phyloP scores from a whole-genome alignment of 2,113 vertebrate species.

The Sylvietta virens region DNA sequence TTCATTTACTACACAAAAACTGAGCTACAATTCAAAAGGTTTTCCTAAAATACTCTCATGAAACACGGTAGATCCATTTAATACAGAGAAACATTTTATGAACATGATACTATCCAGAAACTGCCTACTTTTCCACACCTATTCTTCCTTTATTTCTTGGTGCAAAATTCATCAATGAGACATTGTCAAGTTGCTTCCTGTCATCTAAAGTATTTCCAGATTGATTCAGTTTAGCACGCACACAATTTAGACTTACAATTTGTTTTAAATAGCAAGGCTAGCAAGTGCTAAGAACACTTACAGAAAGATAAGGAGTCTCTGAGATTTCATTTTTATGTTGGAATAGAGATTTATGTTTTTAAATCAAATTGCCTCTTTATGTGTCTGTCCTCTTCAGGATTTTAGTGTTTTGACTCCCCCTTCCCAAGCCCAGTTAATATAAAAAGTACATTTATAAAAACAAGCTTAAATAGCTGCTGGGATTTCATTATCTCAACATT shows the following conservation, averaged over 20 bases:
- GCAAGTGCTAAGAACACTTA: not conserved
- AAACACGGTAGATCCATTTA: slow-evolving; percentile 6
- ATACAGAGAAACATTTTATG: not conserved
- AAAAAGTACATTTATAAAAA: not conserved
- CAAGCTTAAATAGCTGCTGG: not conserved
- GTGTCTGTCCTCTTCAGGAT: not conserved
- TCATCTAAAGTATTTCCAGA: not conserved
- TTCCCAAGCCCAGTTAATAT: not conserved
- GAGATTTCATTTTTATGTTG: not conserved
- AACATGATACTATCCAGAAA: not conserved
- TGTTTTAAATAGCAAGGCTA: not conserved
- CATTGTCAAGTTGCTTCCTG: not conserved
- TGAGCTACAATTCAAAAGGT: not conserved
- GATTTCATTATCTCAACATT: not conserved
- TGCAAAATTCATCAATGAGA: not conserved
- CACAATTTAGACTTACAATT: not conserved
- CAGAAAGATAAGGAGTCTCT: not conserved
- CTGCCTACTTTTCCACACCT: not conserved
- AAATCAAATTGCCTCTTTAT: not conserved
- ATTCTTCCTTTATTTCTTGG: not conserved
- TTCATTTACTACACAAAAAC: slow-evolving; percentile 46
- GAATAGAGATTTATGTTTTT: not conserved
- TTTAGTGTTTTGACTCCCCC: not conserved
- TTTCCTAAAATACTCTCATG: not conserved
- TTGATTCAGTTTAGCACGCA: not conserved